Evolutionary conservation across 2,888 invertebrate species (phyloP), one percentile per base, ranked within the genome.

Genomic region (Drosophila infuscata): DNA sequence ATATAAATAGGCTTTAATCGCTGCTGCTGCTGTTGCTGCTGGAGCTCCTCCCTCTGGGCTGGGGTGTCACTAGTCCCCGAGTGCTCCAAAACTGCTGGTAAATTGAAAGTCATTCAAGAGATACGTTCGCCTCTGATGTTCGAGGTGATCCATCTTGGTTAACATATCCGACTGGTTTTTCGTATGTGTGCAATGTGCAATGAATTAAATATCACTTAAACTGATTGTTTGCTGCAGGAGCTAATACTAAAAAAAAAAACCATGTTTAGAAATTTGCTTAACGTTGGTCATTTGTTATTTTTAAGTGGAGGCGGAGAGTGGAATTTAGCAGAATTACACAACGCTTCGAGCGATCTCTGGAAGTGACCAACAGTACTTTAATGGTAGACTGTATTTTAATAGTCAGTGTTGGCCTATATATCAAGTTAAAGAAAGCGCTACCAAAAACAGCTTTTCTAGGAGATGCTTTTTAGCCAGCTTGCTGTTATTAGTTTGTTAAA

Each of bases 1-100:
- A 60, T 63, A 85, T 74, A 86, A 83, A 89, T 89, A 85, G 84
- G 71, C 70, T 79, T 81, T 78, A 81, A 75, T 78, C 86, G 81
- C 52, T 63, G 67, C 30, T 75, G 63, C 67, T 75, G 32, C 30
- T 75, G 63, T 65, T 75, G 32, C 30, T 49, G 30, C 30, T 48
- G 20, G 7, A 17, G 17, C 25, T 25, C n/a, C 6, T 35, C 15
- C 9, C 9, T 6, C 17, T 36, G 9, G 15, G 36, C 56, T 56
- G 74, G 69, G 69, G 82, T 76, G 82, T 79, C 83, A 74, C 61
- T 25, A 25, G 25, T 15, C 68, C 65, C 53, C 81, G 66, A 81
- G 70, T 79, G 81, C 77, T 74, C 81, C 78, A 78, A 76, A 80
- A 81, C 73, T 82, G 77, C 80, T 82, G 77, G 85, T 83, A 85